Evolutionary conservation across 2,888 invertebrate species (phyloP), one percentile per base, ranked within the genome.

Genomic region (Luperina testacea): DNA sequence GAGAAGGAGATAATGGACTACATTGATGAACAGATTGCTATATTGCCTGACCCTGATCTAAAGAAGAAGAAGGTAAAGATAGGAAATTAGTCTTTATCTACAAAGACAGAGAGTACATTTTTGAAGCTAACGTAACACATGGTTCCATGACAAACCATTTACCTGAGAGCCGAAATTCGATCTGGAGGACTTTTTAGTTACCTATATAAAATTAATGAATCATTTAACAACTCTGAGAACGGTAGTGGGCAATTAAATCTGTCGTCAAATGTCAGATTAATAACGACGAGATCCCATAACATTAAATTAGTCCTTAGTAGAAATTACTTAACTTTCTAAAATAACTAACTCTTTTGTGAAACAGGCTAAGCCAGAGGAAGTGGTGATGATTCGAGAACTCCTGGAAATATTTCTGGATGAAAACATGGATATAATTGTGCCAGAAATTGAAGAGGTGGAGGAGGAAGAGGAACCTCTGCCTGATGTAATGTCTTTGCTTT

Each of bases 311-410:
- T 32, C 5, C 20, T 51, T 69, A 15, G 3, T 48, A 48, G 45
- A 48, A 69, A 51, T 57, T 9, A 32, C 5, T 32, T 32, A 17
- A 57, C 11, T 24, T 17, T 24, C 0, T 45, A 1, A n/a, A 17
- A 64, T 5, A 17, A 42, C 17, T 4, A 32, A 24, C 7, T 15
- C 15, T 45, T 0, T 38, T 72, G 13, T 63, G 1, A 1, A 59
- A 11, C 82, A 97, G 96, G 96, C 96, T 0, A 96, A 95, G 61
- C 96, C 96, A 0, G 96, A 96, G 73, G 96, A 97, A 87, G 94
- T 96, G 59, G 92, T 86, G 8, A 96, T 96, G 96, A 87, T 96
- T 4, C 90, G 90, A 0, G 90, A 93, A 0, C 78, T 96, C 0
- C 69, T 96, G 72, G 92, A 94, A 32, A 87, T 83, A 0, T 96